Percentiles rank a stretch among this genome's conserved stretches.
These are phyloP conservation scores for Nebria salina DNA, from an alignment of 2,888 invertebrate genomes.

Conservation along the genomic window DNA sequence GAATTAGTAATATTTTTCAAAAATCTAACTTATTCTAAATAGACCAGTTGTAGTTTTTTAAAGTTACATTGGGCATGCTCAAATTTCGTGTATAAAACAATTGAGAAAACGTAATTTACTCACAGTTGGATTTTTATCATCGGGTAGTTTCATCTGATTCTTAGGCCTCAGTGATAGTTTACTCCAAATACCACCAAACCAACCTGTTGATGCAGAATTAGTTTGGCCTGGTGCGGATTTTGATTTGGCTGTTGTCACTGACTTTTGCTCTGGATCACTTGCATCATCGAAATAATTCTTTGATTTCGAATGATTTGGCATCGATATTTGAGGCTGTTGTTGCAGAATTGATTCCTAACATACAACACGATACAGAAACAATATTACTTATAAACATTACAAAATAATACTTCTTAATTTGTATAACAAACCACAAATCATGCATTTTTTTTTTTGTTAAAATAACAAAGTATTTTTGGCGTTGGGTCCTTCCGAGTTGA, in stretches of 20 bases:
- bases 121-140: conserved; percentile 92
- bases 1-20: neutral
- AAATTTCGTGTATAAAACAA: neutral
- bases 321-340: conserved; percentile 64
- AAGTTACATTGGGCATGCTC: neutral
- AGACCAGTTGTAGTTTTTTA: neutral
- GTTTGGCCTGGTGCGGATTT: conserved; percentile 51
- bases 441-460: conserved; percentile 5
- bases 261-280: conserved; percentile 46
- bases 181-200: conserved; percentile 89
- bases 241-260: neutral
- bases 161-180: conserved; percentile 84
- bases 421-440: neutral
- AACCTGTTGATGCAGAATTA: conserved; percentile 65
- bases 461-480: neutral
- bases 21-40: neutral
- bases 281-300: conserved; percentile 56
- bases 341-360: conserved; percentile 57
- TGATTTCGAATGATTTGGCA: conserved; percentile 65
- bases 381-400: conserved; percentile 41
- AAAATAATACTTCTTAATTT: conserved; percentile 1
- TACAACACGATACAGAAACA: conserved; percentile 52
- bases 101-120: conserved; percentile 57
- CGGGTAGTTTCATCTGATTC: conserved; percentile 96
- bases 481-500: too few species aligned